Base-by-base conservation (phyloP, 2,113 vertebrate species). In the Eptesicus fuscus region DNA sequence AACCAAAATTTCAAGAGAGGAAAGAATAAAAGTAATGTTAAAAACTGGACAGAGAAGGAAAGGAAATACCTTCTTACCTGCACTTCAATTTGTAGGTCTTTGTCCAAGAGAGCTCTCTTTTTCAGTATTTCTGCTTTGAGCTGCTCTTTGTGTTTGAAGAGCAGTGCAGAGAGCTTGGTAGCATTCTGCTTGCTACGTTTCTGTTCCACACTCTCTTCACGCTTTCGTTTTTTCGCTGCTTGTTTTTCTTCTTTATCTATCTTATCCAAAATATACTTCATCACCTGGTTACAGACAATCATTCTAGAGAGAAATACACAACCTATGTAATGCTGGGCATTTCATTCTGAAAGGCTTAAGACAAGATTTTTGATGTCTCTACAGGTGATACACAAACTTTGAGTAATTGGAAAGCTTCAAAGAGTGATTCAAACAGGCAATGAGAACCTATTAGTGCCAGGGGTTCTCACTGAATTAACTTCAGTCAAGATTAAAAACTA, bases 211-310 rank as follows among this genome's bases (percentile, higher is more conserved):
- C 99, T 99, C 98, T 99, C 99, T 96, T 99, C 99, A 13, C 99
- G 99, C 94, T 99, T 99, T 51, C 99, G 98, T 97, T 99, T 99
- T 97, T 99, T 99, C 37, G 99, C 99, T 42, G 99, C 99, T 98
- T 99, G 99, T 95, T 99, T 99, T 98, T 99, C 99, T 77, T 99
- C 99, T 98, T 99, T 99, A 98, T 99, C 99, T 77, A 99, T 99
- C 98, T 99, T 99, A 98, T 99, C 99, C 91, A 99, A 98, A 97
- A 99, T 99, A 95, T 99, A 99, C 98, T 99, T 99, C 99, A 99
- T 99, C 98, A 99, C 99, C 98, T 99, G 99, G 98, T 99, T 99
- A 98, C 99, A 99, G 86, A 99, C 99, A 79, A 99, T 99, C 99
- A 99, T 99, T 98, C 99, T 99, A 97, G 85, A 95, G 95, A 98